Evolutionary conservation across 2,797 vertebrate genomes (phyloP), one percentile per base, ranked within the genome.

Genomic region (Trichosurus vulpecula): DNA sequence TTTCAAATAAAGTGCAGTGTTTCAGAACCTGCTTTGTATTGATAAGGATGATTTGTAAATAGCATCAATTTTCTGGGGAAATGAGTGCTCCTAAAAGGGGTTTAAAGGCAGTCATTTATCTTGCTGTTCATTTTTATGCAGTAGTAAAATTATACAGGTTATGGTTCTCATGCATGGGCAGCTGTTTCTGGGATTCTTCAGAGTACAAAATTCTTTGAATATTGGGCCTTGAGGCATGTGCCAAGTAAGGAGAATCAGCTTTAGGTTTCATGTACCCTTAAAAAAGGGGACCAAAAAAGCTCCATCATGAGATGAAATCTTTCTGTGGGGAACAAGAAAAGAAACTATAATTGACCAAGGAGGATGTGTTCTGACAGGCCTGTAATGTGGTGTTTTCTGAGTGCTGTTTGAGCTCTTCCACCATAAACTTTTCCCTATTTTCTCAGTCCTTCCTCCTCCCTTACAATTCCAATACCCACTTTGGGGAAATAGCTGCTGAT

Each of bases 1-100:
- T 92, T 53, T n/a, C 54, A 95, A 91, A 52, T 90, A 93, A 8
- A 41, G 35, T 31, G 14, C 31, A 92, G 0, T 81, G 35, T 30
- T 96, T 74, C 0, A 89, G 54, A 52, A 31, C 93, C 57, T 96
- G 54, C 55, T 89, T 92, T 94, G 56, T 74, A 13, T 74, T 91
- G 52, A 13, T 51, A 89, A 52, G n/a, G 91, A 8, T 92, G 25
- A 29, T 51, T 35, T 94, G 54, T 90, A 3, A 74, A 66, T 92
- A 57, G 2, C 54, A 52, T n/a, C 41, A 55, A 54, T 54, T 93
- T 56, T 90, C 54, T 47, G 19, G 19, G 66, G 19, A 55, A 54
- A 52, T 94, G 87, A 94, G 74, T 52, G 41, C 52, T 87, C 81
- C 54, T 52, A 35, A 92, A 81, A 94, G 92, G 74, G 93, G 90